Conservation (phyloP, 1,140 invertebrate species). For the Pararge aegeria region DNA sequence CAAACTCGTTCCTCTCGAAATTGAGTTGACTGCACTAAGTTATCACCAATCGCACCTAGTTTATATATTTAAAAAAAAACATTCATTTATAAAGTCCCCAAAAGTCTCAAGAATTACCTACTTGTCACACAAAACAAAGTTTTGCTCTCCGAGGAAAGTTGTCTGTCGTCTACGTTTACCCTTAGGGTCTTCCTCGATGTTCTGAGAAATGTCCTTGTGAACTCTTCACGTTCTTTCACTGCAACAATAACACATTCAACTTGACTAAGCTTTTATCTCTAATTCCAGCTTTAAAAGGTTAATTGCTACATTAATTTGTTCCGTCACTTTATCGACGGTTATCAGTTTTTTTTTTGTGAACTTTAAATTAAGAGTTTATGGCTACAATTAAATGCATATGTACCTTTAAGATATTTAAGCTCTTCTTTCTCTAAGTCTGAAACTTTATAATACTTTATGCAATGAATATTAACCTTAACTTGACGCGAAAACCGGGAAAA, state of each 20-base stretch:
- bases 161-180: slow-evolving; percentile 40
- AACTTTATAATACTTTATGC: too few relatives aligned
- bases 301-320: slow-evolving; percentile 14
- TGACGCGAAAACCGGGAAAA: too few relatives aligned
- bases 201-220: slow-evolving; percentile 69
- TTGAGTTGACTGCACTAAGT: too few relatives aligned
- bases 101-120: too few relatives aligned
- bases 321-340: background rate
- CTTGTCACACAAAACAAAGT: too few relatives aligned
- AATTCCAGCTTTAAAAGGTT: slow-evolving; percentile 8
- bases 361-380: background rate
- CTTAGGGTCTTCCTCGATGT: slow-evolving; percentile 56
- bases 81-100: too few relatives aligned
- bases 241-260: slow-evolving; percentile 35
- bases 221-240: slow-evolving; percentile 57
- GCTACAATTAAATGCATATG: background rate
- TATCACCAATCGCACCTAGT: too few relatives aligned
- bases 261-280: slow-evolving; percentile 7
- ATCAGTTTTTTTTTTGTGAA: slow-evolving; percentile 5
- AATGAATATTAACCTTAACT: too few relatives aligned
- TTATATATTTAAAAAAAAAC: too few relatives aligned
- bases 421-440: background rate
- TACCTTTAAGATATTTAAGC: too few relatives aligned
- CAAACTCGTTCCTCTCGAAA: too few relatives aligned
- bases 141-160: too few relatives aligned